Percentiles rank a stretch among this genome's conserved stretches.
phyloP scores from a whole-genome alignment of 2,888 invertebrate species.

The Napeogenes sylphis region DNA sequence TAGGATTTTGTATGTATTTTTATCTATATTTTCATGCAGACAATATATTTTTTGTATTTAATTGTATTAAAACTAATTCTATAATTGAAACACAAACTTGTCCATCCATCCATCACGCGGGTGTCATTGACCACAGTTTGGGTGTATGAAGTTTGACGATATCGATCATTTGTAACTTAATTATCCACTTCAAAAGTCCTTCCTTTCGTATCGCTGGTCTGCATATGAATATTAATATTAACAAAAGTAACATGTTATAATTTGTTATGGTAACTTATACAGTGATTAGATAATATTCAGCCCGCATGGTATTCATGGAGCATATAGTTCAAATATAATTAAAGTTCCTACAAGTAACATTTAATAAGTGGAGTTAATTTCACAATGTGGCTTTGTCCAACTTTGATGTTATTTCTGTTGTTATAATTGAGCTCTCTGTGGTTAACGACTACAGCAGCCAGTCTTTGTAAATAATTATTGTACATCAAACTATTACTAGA shows the following conservation, averaged over 20 bases:
- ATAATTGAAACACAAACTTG: constrained; percentile 24
- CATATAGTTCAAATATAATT: constrained; percentile 38
- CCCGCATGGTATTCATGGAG: not conserved
- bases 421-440: constrained; percentile 61
- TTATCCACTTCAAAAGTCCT: constrained; percentile 45
- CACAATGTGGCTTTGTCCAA: constrained; percentile 55
- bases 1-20: too few species aligned
- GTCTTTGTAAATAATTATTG: too few species aligned
- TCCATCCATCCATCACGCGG: constrained; percentile 60
- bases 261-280: not conserved
- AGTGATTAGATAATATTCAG: not conserved
- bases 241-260: not conserved
- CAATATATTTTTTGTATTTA: too few species aligned
- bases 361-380: constrained; percentile 53
- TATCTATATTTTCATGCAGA: too few species aligned
- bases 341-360: constrained; percentile 40
- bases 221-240: constrained; percentile 14
- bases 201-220: constrained; percentile 24
- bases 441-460: constrained; percentile 29
- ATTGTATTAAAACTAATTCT: too few species aligned
- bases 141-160: constrained; percentile 46
- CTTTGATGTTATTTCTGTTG: constrained; percentile 57
- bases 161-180: constrained; percentile 69
- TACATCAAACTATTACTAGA: too few species aligned
- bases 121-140: constrained; percentile 55